Base-by-base conservation (phyloP, 2,113 vertebrate genomes). In the Phoenicopterus ruber region DNA sequence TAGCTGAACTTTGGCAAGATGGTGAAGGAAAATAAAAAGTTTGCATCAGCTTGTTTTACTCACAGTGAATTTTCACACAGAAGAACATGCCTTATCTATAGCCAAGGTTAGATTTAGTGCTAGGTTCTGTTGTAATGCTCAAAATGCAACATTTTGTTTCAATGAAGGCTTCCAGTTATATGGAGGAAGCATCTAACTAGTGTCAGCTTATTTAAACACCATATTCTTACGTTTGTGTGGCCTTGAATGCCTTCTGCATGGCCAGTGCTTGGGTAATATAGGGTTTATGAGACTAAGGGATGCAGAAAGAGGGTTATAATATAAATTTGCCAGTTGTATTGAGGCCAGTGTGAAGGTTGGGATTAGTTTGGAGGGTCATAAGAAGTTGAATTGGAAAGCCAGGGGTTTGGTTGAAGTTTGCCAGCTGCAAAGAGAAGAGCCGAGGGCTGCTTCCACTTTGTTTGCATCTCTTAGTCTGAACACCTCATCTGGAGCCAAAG, bases 281-380 rank as follows among this genome's bases (percentile, higher is more conserved):
- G 65, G 44, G 78, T 96, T 97, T 94, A 91, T 87, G 91, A 94
- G 93, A 80, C 84, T 11, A 7, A 91, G 65, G 36, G 58, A 76
- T 80, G 49, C 54, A 80, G 79, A 82, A 91, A 15, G 40, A 93
- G 54, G 52, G 40, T 69, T 80, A 76, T 7, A 73, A 32, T 69
- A 80, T 29, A 73, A 85, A 85, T 76, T 80, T 96, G 52, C 90
- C 91, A 90, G 78, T 95, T 96, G 93, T 90, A 93, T 73, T 54
- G 70, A 61, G 46, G 83, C 87, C 93, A 95, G 70, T 57, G 70
- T 7, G 55, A 94, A 90, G 62, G 47, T 67, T 97, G 58, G 78
- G 58, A 93, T 88, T 93, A 82, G 40, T 88, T 42, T 85, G 57
- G 66, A 93, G 34, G 79, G 70, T 96, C 85, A 65, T 31, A 67